Conservation (phyloP, 2,888 invertebrate genomes). For the Eupsilia transversa region DNA sequence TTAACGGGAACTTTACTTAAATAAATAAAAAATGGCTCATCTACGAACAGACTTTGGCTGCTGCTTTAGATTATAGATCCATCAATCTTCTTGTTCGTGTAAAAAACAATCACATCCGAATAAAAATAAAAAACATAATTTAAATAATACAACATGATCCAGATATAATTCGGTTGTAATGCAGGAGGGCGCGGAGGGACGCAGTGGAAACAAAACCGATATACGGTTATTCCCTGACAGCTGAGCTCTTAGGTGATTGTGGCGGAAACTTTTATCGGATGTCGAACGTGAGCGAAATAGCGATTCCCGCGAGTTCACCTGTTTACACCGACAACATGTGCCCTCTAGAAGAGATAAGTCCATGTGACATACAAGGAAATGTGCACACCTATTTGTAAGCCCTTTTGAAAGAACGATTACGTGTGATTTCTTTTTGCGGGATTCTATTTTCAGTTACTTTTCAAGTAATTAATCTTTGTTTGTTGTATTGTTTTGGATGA, state of each 20-base stretch:
- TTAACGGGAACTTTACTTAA: neutral
- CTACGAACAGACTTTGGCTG: neutral
- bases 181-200: slow-evolving; percentile 77
- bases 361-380: slow-evolving; percentile 27
- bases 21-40: neutral
- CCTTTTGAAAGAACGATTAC: slow-evolving; percentile 6
- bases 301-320: slow-evolving; percentile 88
- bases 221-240: slow-evolving; percentile 90
- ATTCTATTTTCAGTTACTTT: neutral
- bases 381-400: slow-evolving; percentile 22
- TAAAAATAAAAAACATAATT: slow-evolving; percentile 17
- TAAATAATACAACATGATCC: slow-evolving; percentile 55
- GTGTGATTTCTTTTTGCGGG: neutral
- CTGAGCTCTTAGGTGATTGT: slow-evolving; percentile 91
- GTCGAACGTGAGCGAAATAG: slow-evolving; percentile 90
- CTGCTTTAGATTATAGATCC: neutral
- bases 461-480: neutral
- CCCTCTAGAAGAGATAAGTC: slow-evolving; percentile 70
- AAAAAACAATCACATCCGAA: neutral
- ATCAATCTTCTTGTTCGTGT: neutral
- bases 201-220: slow-evolving; percentile 88
- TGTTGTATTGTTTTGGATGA: neutral
- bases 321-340: slow-evolving; percentile 74
- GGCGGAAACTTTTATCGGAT: slow-evolving; percentile 91
- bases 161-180: slow-evolving; percentile 66